Conservation (phyloP, 2,113 vertebrate species). For the Tichodroma muraria region DNA sequence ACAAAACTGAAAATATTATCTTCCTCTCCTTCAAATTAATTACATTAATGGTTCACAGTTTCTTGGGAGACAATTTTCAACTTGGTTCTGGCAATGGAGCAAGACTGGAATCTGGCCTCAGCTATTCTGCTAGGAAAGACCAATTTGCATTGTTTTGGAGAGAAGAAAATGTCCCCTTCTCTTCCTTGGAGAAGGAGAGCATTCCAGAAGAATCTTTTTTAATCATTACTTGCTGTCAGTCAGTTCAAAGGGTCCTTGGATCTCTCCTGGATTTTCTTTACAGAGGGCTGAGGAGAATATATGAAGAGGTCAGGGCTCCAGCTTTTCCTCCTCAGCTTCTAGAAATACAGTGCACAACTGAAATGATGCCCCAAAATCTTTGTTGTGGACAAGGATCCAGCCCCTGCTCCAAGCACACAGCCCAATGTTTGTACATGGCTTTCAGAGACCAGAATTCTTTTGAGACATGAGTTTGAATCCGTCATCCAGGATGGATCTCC, state of each 20-base stretch:
- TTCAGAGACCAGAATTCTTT: constrained; percentile 43
- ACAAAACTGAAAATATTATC: not conserved
- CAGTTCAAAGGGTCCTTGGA: not conserved
- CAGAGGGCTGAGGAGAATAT: not conserved
- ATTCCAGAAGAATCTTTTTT: not conserved
- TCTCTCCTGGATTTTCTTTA: not conserved
- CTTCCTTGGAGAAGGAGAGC: not conserved
- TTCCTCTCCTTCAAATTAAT: not conserved
- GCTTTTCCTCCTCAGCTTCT: not conserved
- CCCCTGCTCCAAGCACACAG: not conserved
- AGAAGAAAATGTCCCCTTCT: not conserved
- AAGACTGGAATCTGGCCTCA: not conserved
- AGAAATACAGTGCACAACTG: not conserved
- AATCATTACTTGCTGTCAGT: not conserved
- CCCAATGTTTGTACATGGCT: not conserved
- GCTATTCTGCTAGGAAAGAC: not conserved
- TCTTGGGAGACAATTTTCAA: not conserved
- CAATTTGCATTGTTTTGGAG: not conserved
- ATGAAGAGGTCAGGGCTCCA: not conserved
- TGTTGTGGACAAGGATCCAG: not conserved
- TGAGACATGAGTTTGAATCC: constrained; percentile 72
- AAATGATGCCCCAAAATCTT: not conserved
- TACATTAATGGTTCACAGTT: not conserved
- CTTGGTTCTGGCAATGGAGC: not conserved
- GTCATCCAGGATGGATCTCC: constrained; percentile 73